Conservation (phyloP, 2,888 invertebrate genomes). For the Pasiphila rectangulata region DNA sequence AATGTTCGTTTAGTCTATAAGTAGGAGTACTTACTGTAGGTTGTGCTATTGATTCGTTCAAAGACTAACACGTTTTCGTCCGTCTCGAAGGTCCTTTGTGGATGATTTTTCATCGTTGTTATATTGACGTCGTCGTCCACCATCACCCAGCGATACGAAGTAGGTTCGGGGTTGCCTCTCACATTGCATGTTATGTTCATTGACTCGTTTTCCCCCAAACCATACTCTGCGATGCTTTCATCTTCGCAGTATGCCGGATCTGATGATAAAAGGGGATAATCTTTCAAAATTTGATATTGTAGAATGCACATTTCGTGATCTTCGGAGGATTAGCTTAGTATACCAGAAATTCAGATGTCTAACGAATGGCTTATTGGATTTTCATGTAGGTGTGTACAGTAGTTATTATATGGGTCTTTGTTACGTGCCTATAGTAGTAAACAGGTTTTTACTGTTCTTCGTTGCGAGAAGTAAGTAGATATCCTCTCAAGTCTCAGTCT, state of each 20-base stretch:
- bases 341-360: no score
- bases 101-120: conserved; percentile 41
- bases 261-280: conserved; percentile 30
- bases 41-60: conserved; percentile 56
- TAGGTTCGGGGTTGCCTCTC: conserved; percentile 55
- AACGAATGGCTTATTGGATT: conserved; percentile 9
- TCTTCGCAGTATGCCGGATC: conserved; percentile 66
- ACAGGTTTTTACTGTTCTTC: no score
- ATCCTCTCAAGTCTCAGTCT: no score
- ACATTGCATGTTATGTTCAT: conserved; percentile 66
- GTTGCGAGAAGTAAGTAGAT: no score
- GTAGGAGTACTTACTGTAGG: conserved; percentile 63
- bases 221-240: conserved; percentile 53
- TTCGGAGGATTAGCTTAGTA: no score
- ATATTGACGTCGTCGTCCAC: conserved; percentile 52
- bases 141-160: conserved; percentile 59
- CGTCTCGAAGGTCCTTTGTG: conserved; percentile 48
- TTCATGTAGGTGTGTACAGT: conserved; percentile 1
- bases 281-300: background rate
- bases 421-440: no score
- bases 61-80: conserved; percentile 50
- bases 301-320: no score
- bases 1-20: no score
- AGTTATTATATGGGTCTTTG: background rate
- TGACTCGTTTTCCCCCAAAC: conserved; percentile 56